These are phyloP conservation scores for Bombyx huttoni DNA, from an alignment of 2,888 invertebrate species.

Conservation along the genomic window DNA sequence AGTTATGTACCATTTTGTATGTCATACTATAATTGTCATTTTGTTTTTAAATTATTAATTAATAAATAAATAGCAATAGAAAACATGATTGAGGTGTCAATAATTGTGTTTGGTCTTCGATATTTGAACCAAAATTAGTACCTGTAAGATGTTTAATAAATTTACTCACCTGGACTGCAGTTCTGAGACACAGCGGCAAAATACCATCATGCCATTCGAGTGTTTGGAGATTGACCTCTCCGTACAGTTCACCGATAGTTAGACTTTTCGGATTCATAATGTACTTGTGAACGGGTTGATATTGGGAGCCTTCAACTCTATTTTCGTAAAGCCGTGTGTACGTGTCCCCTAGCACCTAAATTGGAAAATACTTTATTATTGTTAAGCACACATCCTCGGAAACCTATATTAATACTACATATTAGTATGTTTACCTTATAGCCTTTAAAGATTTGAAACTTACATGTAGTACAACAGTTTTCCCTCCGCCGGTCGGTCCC, in stretches of 20 bases:
- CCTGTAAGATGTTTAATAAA: too few species aligned
- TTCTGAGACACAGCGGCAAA: slow-evolving; percentile 70
- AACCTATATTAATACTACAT: not conserved
- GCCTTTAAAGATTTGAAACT: slow-evolving; percentile 13
- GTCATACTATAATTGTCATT: too few species aligned
- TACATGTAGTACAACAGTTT: slow-evolving; percentile 82
- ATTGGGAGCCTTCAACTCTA: slow-evolving; percentile 74
- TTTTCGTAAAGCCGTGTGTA: slow-evolving; percentile 76
- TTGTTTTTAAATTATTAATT: too few species aligned
- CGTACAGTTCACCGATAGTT: slow-evolving; percentile 89
- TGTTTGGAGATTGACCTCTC: slow-evolving; percentile 86
- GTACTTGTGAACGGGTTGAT: slow-evolving; percentile 81
- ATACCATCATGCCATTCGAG: slow-evolving; percentile 94
- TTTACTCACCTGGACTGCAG: slow-evolving; percentile 48
- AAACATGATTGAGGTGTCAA: too few species aligned
- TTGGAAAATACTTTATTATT: not conserved
- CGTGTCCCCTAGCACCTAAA: slow-evolving; percentile 78
- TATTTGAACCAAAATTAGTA: too few species aligned
- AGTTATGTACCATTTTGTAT: too few species aligned
- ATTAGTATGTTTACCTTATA: not conserved
- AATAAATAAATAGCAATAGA: too few species aligned
- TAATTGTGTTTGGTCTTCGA: too few species aligned
- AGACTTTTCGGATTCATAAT: slow-evolving; percentile 92
- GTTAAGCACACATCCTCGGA: not conserved
- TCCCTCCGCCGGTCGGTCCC: slow-evolving; percentile 91